These are phyloP conservation scores for Heliconius melpomene DNA, from an alignment of 1,140 invertebrate genomes.

Conservation along the genomic window DNA sequence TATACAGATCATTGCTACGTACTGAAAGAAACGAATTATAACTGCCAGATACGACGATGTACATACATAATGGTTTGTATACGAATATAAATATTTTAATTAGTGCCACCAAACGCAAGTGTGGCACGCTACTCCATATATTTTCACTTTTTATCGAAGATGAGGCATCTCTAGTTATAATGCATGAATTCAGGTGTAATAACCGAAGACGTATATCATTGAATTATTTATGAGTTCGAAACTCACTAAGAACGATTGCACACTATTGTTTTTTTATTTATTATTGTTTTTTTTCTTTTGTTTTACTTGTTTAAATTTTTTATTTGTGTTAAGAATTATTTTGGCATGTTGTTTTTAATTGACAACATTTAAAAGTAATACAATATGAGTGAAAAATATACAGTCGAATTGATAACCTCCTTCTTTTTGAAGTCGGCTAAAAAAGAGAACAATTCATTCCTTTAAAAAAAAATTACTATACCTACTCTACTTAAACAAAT, in stretches of 20 bases:
- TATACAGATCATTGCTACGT: background rate
- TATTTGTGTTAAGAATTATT: too few species aligned
- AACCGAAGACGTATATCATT: constrained; percentile 62
- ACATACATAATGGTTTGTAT: constrained; percentile 1
- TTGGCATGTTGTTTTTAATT: too few species aligned
- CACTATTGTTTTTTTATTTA: background rate
- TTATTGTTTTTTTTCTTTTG: background rate
- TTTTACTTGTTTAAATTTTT: too few species aligned
- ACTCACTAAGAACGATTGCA: constrained; percentile 50
- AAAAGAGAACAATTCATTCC: too few species aligned
- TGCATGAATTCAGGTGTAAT: constrained; percentile 72
- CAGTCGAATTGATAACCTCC: too few species aligned
- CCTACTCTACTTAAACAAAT: too few species aligned
- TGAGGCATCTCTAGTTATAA: constrained; percentile 55
- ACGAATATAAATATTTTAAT: constrained; percentile 8
- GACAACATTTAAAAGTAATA: too few species aligned
- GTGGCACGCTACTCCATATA: constrained; percentile 2
- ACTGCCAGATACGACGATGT: background rate
- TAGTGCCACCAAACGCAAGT: background rate
- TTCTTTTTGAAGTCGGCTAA: too few species aligned
- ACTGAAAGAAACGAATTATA: background rate
- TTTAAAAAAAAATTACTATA: too few species aligned
- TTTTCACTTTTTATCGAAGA: constrained; percentile 42
- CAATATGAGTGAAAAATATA: too few species aligned
- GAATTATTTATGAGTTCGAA: constrained; percentile 65